These are phyloP conservation scores for Listronotus oregonensis DNA, from an alignment of 1,140 invertebrate genomes.

Conservation along the genomic window DNA sequence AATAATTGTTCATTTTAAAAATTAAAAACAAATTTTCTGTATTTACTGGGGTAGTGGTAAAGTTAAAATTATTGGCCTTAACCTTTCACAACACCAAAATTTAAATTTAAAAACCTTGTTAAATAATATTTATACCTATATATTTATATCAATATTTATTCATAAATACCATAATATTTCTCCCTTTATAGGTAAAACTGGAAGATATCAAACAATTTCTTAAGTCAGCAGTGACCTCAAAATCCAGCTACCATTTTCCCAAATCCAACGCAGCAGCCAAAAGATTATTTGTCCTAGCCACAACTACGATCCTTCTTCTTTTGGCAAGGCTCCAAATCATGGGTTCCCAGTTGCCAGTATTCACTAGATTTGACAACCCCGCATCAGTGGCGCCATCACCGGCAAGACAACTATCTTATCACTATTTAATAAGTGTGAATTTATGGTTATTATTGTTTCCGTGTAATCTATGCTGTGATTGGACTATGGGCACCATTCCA, in stretches of 20 bases:
- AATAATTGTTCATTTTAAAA: too few relatives aligned
- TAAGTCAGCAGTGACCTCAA: constrained; percentile 66
- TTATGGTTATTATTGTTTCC: constrained; percentile 89
- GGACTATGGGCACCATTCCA: constrained; percentile 97
- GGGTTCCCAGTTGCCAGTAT: constrained; percentile 94
- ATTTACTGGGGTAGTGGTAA: too few relatives aligned
- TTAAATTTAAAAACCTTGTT: too few relatives aligned
- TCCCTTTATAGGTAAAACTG: constrained; percentile 77
- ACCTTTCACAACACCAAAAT: too few relatives aligned
- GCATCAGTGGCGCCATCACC: constrained; percentile 81
- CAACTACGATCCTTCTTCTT: constrained; percentile 80
- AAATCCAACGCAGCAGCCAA: constrained; percentile 79
- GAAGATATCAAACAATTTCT: constrained; percentile 65
- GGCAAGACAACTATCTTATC: constrained; percentile 87
- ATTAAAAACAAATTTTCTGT: too few relatives aligned
- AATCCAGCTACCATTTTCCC: constrained; percentile 64
- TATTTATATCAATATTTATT: too few relatives aligned
- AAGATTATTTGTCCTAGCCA: constrained; percentile 74
- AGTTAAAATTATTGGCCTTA: too few relatives aligned
- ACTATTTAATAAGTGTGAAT: constrained; percentile 91
- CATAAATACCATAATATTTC: too few relatives aligned
- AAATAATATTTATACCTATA: too few relatives aligned
- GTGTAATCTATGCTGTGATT: constrained; percentile 92
- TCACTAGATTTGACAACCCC: constrained; percentile 95
- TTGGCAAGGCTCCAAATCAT: constrained; percentile 90